A percentile compares a stretch with the other conserved stretches of the same genome.
phyloP scores from a whole-genome alignment of 1,140 invertebrate genomes.

The Papilio helenus region DNA sequence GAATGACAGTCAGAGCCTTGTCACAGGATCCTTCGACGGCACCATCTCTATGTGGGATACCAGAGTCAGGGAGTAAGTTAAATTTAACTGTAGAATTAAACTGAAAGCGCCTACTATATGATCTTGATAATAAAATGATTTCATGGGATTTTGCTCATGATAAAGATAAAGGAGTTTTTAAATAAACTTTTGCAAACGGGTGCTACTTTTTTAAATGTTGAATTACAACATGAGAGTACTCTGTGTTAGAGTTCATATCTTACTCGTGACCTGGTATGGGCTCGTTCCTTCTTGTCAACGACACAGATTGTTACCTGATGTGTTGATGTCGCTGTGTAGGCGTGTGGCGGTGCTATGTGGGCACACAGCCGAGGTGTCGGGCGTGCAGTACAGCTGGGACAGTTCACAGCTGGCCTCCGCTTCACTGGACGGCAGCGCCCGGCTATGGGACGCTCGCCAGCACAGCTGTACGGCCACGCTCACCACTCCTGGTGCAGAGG shows the following conservation, averaged over 20 bases:
- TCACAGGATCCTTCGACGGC: slow-evolving; percentile 91
- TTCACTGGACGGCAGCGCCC: slow-evolving; percentile 89
- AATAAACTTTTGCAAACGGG: not conserved
- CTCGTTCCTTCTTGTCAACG: no score
- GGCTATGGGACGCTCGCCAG: slow-evolving; percentile 88
- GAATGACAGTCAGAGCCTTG: slow-evolving; percentile 85
- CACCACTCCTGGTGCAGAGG: slow-evolving; percentile 88
- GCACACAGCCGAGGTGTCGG: slow-evolving; percentile 89
- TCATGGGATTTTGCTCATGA: not conserved
- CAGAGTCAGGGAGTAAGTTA: slow-evolving; percentile 85
- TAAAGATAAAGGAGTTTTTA: not conserved
- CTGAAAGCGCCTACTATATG: not conserved
- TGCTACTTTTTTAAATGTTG: not conserved
- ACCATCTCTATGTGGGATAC: slow-evolving; percentile 90
- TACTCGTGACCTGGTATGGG: no score
- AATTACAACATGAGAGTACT: no score
- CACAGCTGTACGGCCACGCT: slow-evolving; percentile 85
- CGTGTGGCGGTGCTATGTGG: slow-evolving; percentile 85
- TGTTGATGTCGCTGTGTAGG: slow-evolving; percentile 68
- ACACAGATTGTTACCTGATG: not conserved
- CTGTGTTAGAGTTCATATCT: no score
- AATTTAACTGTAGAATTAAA: not conserved
- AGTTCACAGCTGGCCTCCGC: slow-evolving; percentile 87
- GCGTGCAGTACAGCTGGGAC: slow-evolving; percentile 90
- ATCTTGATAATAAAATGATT: not conserved